Evolutionary conservation across 2,797 vertebrate species (phyloP).

Genomic region (Petrocephalus sullivani): DNA sequence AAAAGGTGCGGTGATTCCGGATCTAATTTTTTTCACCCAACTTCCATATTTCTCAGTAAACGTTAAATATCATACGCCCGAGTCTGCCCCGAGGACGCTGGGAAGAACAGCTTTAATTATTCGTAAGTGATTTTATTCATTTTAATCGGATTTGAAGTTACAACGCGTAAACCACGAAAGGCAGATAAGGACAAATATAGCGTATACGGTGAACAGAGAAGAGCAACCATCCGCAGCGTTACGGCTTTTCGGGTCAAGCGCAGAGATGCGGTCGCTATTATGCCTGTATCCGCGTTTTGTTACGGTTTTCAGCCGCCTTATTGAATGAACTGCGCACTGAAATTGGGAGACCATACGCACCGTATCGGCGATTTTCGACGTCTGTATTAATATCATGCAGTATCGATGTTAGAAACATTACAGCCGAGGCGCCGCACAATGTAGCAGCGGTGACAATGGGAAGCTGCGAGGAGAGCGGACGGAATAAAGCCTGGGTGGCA

Average conservation of each 20-base stretch:
- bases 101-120: conserved; percentile 14
- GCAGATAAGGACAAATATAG: not conserved
- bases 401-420: not conserved
- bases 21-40: conserved; percentile 26
- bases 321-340: not conserved
- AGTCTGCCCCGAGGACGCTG: conserved; percentile 9
- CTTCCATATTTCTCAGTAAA: conserved; percentile 20
- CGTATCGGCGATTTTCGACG: not conserved
- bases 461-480: not conserved
- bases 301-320: not conserved
- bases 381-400: not conserved
- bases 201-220: not conserved
- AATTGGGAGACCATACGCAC: not conserved
- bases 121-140: conserved; percentile 17
- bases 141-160: conserved; percentile 9
- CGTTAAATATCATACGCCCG: conserved; percentile 6
- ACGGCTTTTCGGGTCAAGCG: conserved; percentile 28
- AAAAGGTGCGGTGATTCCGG: conserved; percentile 29
- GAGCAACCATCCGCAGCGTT: conserved; percentile 1
- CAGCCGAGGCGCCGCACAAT: not conserved
- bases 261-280: conserved; percentile 22
- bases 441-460: not conserved
- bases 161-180: not conserved
- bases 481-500: not conserved
- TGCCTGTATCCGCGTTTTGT: conserved; percentile 17